Evolutionary conservation across 2,888 invertebrate species (phyloP), one percentile per base, ranked within the genome.

Genomic region (Leucozona laternaria): DNA sequence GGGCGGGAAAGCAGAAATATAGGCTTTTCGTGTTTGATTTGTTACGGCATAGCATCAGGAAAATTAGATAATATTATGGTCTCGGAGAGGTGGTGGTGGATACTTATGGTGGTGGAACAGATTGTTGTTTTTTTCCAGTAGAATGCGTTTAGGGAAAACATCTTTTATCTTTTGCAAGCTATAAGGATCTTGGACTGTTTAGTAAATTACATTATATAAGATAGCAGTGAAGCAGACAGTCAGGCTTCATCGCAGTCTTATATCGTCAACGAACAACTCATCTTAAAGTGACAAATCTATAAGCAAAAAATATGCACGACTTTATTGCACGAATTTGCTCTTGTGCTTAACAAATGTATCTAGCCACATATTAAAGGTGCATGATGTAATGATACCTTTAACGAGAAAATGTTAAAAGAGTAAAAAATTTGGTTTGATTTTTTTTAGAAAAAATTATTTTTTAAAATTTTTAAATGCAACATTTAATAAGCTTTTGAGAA

Each of bases 41-140:
- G 50, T 86, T 86, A 86, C 75, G 37, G 86, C 86, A 86, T 60
- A 28, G 86, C 86, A 86, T 60, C 75, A 40, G 60, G 53, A 82
- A 37, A 68, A 86, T 86, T 86, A 86, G 86, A 78, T 86, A 86
- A 86, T 66, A 15, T 71, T 66, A 15, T 71, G 60, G 34, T 48
- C 50, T 31, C 22, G n/a, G 43, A 48, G 50, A 58, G 72, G 50
- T n/a, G 25, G 28, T 34, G 28, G 43, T 20, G 37, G 62, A 17
- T 40, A 15, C 25, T 58, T 62, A 43, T 22, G 58, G 22, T 62
- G 2, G 68, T 34, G 53, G 5, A 43, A 31, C 15, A 15, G 31
- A 53, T 58, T 60, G 31, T 34, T 71, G 28, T n/a, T 31, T n/a
- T 64, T 13, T 57, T 7, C 31, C 28, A 53, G 34, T 10, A 4